A percentile compares a stretch with the other conserved stretches of the same genome.
phyloP scores from a whole-genome alignment of 1,140 invertebrate species.

The Carcinoscorpius rotundicauda region DNA sequence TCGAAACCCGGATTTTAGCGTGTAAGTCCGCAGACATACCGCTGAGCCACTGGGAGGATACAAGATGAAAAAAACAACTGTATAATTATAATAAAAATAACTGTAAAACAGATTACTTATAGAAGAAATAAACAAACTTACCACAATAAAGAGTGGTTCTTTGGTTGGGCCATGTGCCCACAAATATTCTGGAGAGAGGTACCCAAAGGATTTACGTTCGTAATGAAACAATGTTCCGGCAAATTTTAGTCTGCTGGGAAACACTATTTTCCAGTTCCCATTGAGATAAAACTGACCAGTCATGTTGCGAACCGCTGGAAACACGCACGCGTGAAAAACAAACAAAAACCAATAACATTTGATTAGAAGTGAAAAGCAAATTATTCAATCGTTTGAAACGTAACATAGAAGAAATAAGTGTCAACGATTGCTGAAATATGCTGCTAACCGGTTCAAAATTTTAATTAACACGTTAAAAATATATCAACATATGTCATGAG shows the following conservation, averaged over 20 bases:
- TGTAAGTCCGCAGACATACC: no score
- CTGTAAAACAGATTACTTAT: not conserved
- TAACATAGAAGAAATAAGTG: not conserved
- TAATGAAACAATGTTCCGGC: conserved; percentile 78
- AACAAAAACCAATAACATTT: not conserved
- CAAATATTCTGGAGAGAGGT: conserved; percentile 68
- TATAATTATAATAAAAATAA: no score
- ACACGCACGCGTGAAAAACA: not conserved
- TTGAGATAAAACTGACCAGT: conserved; percentile 82
- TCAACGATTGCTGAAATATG: not conserved
- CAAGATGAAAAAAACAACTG: no score
- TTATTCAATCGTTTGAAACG: not conserved
- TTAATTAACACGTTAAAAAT: no score
- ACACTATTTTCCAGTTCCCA: conserved; percentile 86
- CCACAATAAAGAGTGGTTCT: conserved; percentile 74
- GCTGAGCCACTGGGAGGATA: no score
- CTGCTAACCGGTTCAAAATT: no score
- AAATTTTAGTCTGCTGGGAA: conserved; percentile 60
- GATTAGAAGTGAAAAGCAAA: no score
- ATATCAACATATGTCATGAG: no score
- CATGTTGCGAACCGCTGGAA: conserved; percentile 63
- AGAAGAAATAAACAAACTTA: conserved; percentile 41
- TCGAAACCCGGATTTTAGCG: no score
- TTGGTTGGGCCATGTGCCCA: conserved; percentile 69
- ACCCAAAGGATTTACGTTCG: conserved; percentile 41